A percentile compares a stretch with the other conserved stretches of the same genome.
These are phyloP conservation scores for Hippocampus mohnikei DNA, from an alignment of 2,113 vertebrate genomes.

Conservation along the genomic window DNA sequence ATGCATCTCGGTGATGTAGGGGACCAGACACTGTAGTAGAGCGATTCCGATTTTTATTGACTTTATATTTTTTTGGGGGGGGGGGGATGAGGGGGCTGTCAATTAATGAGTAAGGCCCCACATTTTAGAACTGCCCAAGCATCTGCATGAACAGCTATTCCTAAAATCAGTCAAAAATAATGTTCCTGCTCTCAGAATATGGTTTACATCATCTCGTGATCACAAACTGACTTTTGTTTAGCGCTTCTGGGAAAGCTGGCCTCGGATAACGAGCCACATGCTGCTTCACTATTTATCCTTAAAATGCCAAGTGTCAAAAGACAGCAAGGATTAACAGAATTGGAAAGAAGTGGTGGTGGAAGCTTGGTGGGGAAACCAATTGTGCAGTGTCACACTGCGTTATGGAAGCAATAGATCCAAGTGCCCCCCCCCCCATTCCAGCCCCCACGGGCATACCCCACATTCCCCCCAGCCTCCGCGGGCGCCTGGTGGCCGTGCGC, in stretches of 20 bases:
- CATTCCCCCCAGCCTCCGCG: not conserved
- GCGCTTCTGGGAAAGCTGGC: not conserved
- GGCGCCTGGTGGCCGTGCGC: not conserved
- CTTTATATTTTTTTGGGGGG: no score
- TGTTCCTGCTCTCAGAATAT: not conserved
- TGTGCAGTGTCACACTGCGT: conserved; percentile 1
- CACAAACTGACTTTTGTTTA: not conserved
- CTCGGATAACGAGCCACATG: not conserved
- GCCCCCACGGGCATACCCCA: not conserved
- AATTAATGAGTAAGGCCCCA: no score
- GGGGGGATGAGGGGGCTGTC: no score
- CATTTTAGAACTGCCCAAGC: no score
- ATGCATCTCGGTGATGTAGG: not conserved
- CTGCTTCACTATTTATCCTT: not conserved
- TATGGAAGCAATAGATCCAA: conserved; percentile 2
- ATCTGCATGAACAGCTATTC: not conserved
- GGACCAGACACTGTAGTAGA: not conserved
- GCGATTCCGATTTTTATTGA: no score
- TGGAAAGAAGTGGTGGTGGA: not conserved
- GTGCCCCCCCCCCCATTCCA: not conserved
- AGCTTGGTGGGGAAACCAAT: not conserved
- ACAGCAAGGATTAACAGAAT: not conserved
- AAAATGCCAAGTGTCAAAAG: not conserved
- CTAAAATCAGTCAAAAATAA: not conserved
- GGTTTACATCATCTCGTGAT: not conserved